Percentiles rank a stretch among this genome's conserved stretches.
These are phyloP conservation scores for Heliothis virescens DNA, from an alignment of 1,140 invertebrate genomes.

Conservation along the genomic window DNA sequence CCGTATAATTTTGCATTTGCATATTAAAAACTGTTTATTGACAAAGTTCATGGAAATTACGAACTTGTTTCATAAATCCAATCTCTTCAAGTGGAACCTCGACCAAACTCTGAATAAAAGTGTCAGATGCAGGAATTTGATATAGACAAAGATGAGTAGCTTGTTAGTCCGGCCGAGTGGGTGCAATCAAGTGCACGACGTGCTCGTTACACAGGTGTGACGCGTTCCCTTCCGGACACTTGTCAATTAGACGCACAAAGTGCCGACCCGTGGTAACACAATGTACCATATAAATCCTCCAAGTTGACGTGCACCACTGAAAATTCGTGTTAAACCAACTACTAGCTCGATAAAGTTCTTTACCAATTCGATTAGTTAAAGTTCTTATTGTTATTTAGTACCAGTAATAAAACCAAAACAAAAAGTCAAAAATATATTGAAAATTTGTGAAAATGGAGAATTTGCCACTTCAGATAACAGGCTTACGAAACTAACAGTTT, in stretches of 20 bases:
- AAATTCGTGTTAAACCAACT: conserved; percentile 56
- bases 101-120: conserved; percentile 18
- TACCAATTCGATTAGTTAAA: conserved; percentile 54
- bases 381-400: too few relatives aligned
- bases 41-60: background rate
- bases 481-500: too few relatives aligned
- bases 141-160: conserved; percentile 35
- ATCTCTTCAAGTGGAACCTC: background rate
- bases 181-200: conserved; percentile 46
- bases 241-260: conserved; percentile 79
- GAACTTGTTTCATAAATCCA: background rate
- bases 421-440: too few relatives aligned
- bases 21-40: background rate
- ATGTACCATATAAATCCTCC: conserved; percentile 74
- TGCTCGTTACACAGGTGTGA: conserved; percentile 56
- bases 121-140: conserved; percentile 38
- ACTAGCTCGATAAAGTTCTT: conserved; percentile 74
- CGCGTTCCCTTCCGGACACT: conserved; percentile 63
- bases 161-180: conserved; percentile 38
- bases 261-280: conserved; percentile 60
- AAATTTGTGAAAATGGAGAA: too few relatives aligned
- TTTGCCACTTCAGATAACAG: too few relatives aligned
- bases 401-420: too few relatives aligned
- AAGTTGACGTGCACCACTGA: conserved; percentile 51
- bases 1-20: background rate